Base-by-base conservation (phyloP, 2,113 vertebrate species). In the Gymnocephalus cernua region DNA sequence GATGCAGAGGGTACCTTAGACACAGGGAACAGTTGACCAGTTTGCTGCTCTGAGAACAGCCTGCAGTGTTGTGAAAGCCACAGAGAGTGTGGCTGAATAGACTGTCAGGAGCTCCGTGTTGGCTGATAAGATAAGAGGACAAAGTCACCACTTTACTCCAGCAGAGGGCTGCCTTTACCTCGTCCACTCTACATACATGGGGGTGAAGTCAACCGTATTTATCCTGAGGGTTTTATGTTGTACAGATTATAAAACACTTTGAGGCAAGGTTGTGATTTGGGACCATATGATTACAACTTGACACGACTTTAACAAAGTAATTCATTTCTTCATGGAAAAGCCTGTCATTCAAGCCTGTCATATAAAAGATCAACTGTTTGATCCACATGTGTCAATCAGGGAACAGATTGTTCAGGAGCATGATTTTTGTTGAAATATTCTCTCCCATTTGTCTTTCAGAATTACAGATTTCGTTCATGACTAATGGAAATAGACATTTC, bases 121-220 rank as follows among this genome's bases (percentile, higher is more conserved):
- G 65, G 21, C 7, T 23, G 10, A 11, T 41, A 41, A 57, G 89
- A 87, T 87, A 77, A 87, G 62, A 84, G 83, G 51, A 89, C 83
- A 91, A 79, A 84, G 80, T 66, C 3, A 0, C 41, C 7, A 16
- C 80, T 91, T 80, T 86, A 0, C 66, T 79, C 85, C 76, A 48
- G 68, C 73, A 68, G 81, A 80, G 86, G 67, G 41, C 58, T 14
- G 41, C 65, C 69, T 80, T 72, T 14, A 62, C 80, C 80, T 84
- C 79, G 65, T n/a, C 61, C 29, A 41, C 63, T 66, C 53, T 5
- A 1, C 25, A 2, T 5, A 2, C 15, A 62, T 15, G 50, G 8
- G 70, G 67, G 41, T 53, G 70, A 59, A 13, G 66, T 64, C 25
- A 32, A 3, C 38, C 38, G 44, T 6, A 56, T 64, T 41, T 18